Conservation (phyloP, 2,113 vertebrate species). For the Podilymbus podiceps region DNA sequence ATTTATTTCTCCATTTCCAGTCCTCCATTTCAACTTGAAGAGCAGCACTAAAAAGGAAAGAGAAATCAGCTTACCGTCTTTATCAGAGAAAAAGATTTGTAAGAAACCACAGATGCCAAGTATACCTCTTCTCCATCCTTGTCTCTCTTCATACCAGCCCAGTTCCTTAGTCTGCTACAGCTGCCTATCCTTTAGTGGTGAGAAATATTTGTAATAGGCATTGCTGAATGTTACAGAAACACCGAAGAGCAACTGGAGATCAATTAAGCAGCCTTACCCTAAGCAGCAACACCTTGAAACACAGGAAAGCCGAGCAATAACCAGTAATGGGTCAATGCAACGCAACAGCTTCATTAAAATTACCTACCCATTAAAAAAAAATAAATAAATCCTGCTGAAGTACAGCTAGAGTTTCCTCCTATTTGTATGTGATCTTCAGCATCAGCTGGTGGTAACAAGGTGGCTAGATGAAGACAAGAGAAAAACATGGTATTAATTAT, state of each 20-base stretch:
- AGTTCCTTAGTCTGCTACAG: neutral
- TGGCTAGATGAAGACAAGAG: neutral
- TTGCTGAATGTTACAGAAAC: neutral
- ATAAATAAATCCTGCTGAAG: neutral
- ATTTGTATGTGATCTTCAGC: neutral
- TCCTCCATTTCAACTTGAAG: neutral
- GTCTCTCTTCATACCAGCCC: neutral
- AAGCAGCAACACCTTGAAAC: neutral
- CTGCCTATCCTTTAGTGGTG: neutral
- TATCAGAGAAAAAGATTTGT: neutral
- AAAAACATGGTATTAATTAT: neutral
- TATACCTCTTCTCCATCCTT: neutral
- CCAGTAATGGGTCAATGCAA: neutral
- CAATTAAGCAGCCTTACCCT: neutral
- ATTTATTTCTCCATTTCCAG: neutral
- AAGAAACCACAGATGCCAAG: neutral
- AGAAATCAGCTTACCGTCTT: neutral
- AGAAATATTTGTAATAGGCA: neutral
- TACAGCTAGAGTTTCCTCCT: neutral
- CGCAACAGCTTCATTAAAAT: neutral
- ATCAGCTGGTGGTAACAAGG: neutral
- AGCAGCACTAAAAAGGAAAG: neutral
- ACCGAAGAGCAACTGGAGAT: neutral
- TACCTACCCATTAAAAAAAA: neutral
- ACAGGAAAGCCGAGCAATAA: neutral